Percentiles rank a stretch among this genome's conserved stretches.
Conservation (phyloP, 30 jellyfish, hydroid and myxozoan species). For the Aurelia aurita complex sp. Pacific region DNA sequence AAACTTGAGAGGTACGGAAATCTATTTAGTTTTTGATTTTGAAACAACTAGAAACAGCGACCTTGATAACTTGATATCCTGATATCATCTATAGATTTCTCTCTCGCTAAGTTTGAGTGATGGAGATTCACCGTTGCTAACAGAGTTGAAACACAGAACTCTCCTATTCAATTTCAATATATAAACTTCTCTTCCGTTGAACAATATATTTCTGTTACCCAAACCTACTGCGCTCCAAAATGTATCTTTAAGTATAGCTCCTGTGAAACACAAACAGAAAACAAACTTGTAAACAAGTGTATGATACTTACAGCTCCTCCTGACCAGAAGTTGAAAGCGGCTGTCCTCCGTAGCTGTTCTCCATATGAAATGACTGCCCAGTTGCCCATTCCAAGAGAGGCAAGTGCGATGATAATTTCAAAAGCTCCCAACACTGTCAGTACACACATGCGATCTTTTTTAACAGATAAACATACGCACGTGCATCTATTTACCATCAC, state of each 20-base stretch:
- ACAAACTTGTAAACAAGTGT: background rate
- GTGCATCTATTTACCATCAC: constrained; percentile 24
- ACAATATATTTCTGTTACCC: no score
- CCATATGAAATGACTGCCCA: constrained; percentile 65
- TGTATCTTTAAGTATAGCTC: background rate
- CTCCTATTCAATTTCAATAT: no score
- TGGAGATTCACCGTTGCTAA: no score
- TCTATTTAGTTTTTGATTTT: no score
- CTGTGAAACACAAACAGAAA: background rate
- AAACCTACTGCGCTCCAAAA: background rate
- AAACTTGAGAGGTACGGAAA: no score
- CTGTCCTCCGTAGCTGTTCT: constrained; percentile 63
- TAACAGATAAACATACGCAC: constrained; percentile 38
- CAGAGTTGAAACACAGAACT: no score
- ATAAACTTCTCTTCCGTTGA: no score
- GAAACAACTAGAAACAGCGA: no score
- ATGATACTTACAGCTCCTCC: constrained; percentile 57
- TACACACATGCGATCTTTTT: constrained; percentile 56
- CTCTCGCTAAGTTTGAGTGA: no score
- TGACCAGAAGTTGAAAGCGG: constrained; percentile 64
- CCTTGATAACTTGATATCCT: no score
- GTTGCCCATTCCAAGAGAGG: constrained; percentile 56
- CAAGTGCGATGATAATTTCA: constrained; percentile 41
- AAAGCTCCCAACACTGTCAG: constrained; percentile 55
- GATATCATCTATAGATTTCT: no score